Evolutionary conservation across 2,797 vertebrate genomes (phyloP), one percentile per base, ranked within the genome.

Genomic region (Astyanax mexicanus): DNA sequence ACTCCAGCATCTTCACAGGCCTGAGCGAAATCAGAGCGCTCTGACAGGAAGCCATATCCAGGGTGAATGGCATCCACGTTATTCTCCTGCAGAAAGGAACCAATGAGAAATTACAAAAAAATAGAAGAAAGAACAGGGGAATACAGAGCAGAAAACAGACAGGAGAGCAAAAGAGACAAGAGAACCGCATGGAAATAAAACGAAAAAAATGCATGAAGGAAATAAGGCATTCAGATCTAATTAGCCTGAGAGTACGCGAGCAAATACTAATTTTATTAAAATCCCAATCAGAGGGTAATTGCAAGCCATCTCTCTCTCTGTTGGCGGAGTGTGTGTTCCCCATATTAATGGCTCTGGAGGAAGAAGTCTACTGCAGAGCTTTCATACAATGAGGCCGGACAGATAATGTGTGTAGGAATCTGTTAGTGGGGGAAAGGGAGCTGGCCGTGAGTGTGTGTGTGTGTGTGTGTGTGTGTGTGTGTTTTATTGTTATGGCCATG

Each of bases 41-140:
- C 96, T 0, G 97, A 98, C 21, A 98, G 93, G 90, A 98, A 98
- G 2, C 96, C 97, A 0, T 98, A 98, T 65, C 97, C 97, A 0
- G 97, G 96, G 79, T 98, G 96, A 77, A 98, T 95, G 0, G 96
- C 96, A 0, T 97, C 96, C 72, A 98, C 96, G 0, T 88, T 84
- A 70, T 98, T 98, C 27, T 96, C 95, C 97, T 98, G 23, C 17
- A 15, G 44, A 40, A 45, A 1, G 45, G 19, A 81, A 21, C 19
- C 19, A 21, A 25, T 25, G n/a, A 64, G 47, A 52, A 6, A 17
- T 38, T 27, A 32, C 8, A 4, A 44, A 35, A 47, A 1, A 27
- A 29, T n/a, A 80, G 21, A 8, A n/a, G 8, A 10, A 42, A 40
- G 29, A 44, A 0, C 1, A 38, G 11, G 60, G 35, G 51, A 67